These are phyloP conservation scores for Ormia ochracea DNA, from an alignment of 2,888 invertebrate genomes.

Conservation along the genomic window DNA sequence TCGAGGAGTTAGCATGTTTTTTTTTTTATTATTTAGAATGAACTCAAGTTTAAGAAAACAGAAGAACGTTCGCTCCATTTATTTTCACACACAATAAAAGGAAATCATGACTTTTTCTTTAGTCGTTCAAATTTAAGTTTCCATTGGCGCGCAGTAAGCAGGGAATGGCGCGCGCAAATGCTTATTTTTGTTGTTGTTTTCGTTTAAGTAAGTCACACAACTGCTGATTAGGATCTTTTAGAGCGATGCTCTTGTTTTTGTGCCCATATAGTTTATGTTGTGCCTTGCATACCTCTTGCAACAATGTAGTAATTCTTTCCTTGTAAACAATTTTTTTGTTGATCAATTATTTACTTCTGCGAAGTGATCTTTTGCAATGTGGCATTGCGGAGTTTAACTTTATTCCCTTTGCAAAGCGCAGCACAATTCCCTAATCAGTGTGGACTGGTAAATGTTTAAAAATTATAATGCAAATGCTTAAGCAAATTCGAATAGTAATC, in stretches of 20 bases:
- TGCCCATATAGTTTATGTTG: not conserved
- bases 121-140: not conserved
- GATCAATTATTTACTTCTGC: not conserved
- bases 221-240: conserved; percentile 43
- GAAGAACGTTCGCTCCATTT: not conserved
- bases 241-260: conserved; percentile 18
- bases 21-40: conserved; percentile 10
- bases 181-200: not conserved
- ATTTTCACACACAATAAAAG: conserved; percentile 28
- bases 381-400: too few species aligned
- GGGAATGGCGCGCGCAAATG: conserved; percentile 26
- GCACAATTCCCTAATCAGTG: too few species aligned
- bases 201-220: conserved; percentile 43
- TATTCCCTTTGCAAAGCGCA: too few species aligned
- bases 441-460: too few species aligned
- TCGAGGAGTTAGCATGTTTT: not conserved
- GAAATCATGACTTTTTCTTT: conserved; percentile 14
- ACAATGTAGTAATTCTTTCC: conserved; percentile 12
- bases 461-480: too few species aligned
- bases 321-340: conserved; percentile 39
- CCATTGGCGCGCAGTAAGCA: not conserved
- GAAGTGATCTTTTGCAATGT: not conserved
- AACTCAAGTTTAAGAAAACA: conserved; percentile 27
- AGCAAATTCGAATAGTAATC: too few species aligned
- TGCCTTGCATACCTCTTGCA: conserved; percentile 9